A percentile compares a stretch with the other conserved stretches of the same genome.
These are phyloP conservation scores for Acridotheres tristis DNA, from an alignment of 2,797 vertebrate genomes.

Conservation along the genomic window DNA sequence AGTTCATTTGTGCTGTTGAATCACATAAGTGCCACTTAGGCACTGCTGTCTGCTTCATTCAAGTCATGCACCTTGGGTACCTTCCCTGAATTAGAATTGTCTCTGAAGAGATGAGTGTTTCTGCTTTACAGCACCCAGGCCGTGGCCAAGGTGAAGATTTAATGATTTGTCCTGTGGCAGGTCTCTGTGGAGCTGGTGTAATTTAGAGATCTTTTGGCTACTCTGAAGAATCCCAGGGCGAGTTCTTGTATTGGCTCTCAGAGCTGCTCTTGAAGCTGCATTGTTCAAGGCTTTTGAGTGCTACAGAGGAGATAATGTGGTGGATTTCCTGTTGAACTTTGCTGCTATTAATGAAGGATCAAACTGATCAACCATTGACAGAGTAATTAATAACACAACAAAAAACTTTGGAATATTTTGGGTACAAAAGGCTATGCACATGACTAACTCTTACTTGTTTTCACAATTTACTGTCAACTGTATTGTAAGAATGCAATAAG, in stretches of 20 bases:
- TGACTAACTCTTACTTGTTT: neutral
- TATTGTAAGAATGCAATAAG: neutral
- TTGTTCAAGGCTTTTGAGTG: neutral
- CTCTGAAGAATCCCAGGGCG: neutral
- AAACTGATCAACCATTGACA: neutral
- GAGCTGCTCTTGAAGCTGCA: neutral
- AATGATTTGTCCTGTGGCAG: neutral
- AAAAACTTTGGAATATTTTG: neutral
- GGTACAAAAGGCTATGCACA: neutral
- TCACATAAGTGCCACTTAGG: neutral
- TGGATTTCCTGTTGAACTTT: neutral
- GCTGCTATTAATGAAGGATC: neutral
- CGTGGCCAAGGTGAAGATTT: neutral
- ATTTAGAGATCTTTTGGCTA: neutral
- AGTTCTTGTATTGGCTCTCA: neutral
- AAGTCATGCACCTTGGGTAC: accelerated
- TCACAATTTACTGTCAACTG: neutral
- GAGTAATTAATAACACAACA: neutral
- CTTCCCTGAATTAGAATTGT: neutral
- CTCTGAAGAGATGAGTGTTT: neutral
- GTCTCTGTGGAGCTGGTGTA: neutral
- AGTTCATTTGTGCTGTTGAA: neutral
- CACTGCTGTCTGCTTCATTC: neutral
- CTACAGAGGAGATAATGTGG: neutral
- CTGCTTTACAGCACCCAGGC: neutral